Base-by-base conservation (phyloP, 2,797 vertebrate genomes). In the Phoxinus dragarum region DNA sequence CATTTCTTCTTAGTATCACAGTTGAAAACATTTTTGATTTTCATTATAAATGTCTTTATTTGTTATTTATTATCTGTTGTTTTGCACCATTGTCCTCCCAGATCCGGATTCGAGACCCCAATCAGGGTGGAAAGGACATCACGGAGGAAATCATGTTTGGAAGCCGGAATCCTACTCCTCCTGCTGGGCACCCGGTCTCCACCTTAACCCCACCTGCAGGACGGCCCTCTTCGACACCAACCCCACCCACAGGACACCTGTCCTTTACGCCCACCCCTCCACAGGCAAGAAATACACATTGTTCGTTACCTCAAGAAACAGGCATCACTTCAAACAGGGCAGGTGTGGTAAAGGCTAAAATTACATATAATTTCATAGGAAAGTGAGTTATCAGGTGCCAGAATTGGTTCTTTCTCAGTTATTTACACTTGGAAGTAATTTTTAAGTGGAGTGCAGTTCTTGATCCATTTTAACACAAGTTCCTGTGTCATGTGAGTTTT, bases 81-180 rank as follows among this genome's bases (percentile, higher is more conserved):
- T 93, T 90, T 88, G 90, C 86, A 79, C 82, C 88, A 91, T 92
- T 94, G 92, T 93, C 88, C 90, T 92, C 85, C 0, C 90, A 99
- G 98, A 99, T 99, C 94, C 97, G 98, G 90, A 99, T 99, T 91
- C 96, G 98, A 85, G 98, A 99, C 94, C 98, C 98, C 82, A 99
- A 98, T 94, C 98, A 99, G 93, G 98, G 98, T 36, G 98, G 98
- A 89, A 97, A 94, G 94, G 98, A 99, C 89, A 98, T 99, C 94
- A 99, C 98, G 1, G 98, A 99, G 90, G 98, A 99, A 93, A 99
- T 99, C 89, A 97, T 99, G 98, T 97, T 97, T 12, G 95, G 92
- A 11, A 91, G 90, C 71, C 76, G 95, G 87, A 95, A 95, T 92
- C 94, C 94, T 87, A 96, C 95, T 5, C 95, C 95, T 90, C 95